Base-by-base conservation (phyloP, 2,797 vertebrate genomes). In the Miichthys miiuy region DNA sequence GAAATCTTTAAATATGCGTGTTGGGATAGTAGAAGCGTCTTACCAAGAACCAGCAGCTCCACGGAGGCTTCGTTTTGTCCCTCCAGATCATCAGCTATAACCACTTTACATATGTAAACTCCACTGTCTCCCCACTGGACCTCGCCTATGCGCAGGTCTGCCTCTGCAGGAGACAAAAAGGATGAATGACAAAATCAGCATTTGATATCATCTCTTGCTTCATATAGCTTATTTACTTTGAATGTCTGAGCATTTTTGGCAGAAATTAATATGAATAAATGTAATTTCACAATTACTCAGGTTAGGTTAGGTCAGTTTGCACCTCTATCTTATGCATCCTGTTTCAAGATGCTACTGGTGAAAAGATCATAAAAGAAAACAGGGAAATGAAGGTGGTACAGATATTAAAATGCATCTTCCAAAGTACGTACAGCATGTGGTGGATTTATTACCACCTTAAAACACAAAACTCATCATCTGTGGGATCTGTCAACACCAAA, bases 51-150 rank as follows among this genome's bases (percentile, higher is more conserved):
- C 84, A 99, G 96, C 57, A 99, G 93, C 79, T 99, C 97, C 89
- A 97, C 96, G 0, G 96, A 95, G n/a, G 96, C 97, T 91, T 99
- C 97, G 44, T 96, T 98, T 73, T 96, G 96, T 73, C 98, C 98
- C 81, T 98, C 97, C 68, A 98, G 91, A 69, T 99, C 98, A 64
- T 99, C 97, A 0, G 97, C 92, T 72, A 97, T 97, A 44, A 97
- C 95, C 81, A 98, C 96, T 67, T 97, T 96, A 60, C 97, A 98
- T 88, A 96, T 96, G 87, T 98, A 98, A 48, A 98, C 95, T 1
- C 97, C 97, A 11, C 97, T 98, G 93, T 98, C 97, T 56, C 97
- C 97, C 97, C 97, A 98, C 92, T 96, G 93, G 84, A 97, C 75
- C 77, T 96, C 97, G 70, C 97, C 97, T 13, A 98, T 96, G 41